A percentile compares a stretch with the other conserved stretches of the same genome.
These are phyloP conservation scores for Botrylloides violaceus DNA, from an alignment of 23 tunicate species.

Conservation along the genomic window DNA sequence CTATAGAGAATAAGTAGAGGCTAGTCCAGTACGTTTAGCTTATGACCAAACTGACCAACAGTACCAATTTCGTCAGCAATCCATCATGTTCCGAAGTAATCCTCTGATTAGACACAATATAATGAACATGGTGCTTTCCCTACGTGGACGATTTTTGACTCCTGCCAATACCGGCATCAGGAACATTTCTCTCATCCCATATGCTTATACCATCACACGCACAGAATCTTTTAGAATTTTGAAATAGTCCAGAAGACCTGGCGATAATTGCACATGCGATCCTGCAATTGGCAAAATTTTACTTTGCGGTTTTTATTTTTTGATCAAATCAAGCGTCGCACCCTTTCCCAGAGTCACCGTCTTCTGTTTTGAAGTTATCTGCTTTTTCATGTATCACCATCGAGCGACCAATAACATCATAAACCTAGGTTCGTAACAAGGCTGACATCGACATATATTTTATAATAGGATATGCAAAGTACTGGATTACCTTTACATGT, in stretches of 20 bases:
- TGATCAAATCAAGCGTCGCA: background rate
- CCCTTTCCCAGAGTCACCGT: slow-evolving; percentile 76
- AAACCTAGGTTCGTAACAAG: slow-evolving; percentile 25
- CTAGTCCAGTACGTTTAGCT: no score
- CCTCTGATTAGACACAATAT: background rate
- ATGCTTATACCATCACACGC: slow-evolving; percentile 77
- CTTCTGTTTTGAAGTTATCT: slow-evolving; percentile 48
- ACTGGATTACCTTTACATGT: slow-evolving; percentile 2
- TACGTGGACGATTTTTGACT: background rate
- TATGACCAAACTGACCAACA: no score
- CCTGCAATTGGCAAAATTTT: background rate
- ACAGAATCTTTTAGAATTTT: slow-evolving; percentile 68
- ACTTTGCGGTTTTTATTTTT: background rate
- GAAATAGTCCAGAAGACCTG: slow-evolving; percentile 74
- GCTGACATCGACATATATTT: background rate
- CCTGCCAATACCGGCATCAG: slow-evolving; percentile 60
- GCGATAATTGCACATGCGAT: slow-evolving; percentile 85
- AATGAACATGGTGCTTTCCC: background rate
- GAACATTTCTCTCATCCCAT: slow-evolving; percentile 91
- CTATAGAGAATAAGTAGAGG: no score
- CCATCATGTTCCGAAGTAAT: background rate
- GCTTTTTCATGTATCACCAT: slow-evolving; percentile 62
- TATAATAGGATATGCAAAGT: background rate
- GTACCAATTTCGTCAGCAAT: no score
- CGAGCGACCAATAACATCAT: slow-evolving; percentile 83